Conservation (phyloP, 2,797 vertebrate genomes). For the Hypotaenidia okinawae region DNA sequence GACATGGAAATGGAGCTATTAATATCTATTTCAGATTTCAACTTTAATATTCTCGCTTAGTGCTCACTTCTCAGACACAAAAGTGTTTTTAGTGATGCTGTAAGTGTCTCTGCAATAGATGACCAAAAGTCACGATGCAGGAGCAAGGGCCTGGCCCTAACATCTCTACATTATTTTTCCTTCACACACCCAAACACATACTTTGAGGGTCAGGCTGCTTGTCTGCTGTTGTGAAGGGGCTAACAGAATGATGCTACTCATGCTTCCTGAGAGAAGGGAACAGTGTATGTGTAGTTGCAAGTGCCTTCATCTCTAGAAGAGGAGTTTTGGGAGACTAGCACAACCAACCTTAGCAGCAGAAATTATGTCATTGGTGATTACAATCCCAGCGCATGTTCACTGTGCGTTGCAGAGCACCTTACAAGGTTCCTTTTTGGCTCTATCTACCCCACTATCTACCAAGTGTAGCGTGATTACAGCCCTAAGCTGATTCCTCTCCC, state of each 20-base stretch:
- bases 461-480: not conserved
- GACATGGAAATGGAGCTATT: not conserved
- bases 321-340: accelerated
- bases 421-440: not conserved
- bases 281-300: not conserved
- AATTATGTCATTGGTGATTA: accelerated
- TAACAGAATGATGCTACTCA: not conserved
- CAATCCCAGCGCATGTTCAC: not conserved
- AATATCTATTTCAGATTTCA: not conserved
- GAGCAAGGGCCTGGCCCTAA: not conserved
- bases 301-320: not conserved
- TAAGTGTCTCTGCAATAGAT: not conserved
- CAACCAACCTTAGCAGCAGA: not conserved
- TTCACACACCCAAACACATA: not conserved
- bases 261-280: not conserved
- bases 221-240: not conserved
- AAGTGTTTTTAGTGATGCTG: not conserved
- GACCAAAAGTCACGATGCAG: not conserved
- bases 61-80: not conserved
- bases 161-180: not conserved
- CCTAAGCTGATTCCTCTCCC: not conserved
- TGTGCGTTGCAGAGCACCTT: not conserved
- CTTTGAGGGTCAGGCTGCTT: not conserved
- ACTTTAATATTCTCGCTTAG: constrained; percentile 10
- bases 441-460: not conserved